Evolutionary conservation across 2,113 vertebrate genomes (phyloP).

Genomic region (Aegypius monachus): DNA sequence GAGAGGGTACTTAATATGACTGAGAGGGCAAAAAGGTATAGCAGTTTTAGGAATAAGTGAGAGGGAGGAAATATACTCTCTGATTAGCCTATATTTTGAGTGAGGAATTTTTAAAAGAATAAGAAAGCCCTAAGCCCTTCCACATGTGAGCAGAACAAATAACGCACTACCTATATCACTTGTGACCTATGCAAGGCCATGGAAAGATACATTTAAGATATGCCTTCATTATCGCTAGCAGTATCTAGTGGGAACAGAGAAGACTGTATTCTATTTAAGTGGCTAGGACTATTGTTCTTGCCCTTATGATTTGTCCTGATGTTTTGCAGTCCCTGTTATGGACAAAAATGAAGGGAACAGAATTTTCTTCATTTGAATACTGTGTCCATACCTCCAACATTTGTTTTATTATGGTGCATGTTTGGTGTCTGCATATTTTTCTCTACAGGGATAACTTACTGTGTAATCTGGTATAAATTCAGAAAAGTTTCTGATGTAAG

Average conservation of each 20-base stretch:
- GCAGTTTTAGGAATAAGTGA: background rate
- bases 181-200: background rate
- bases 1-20: background rate
- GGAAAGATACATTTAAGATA: background rate
- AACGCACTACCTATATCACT: background rate
- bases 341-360: background rate
- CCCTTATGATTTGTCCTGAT: background rate
- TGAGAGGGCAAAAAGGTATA: background rate
- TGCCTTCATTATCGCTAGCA: accelerated
- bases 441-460: background rate
- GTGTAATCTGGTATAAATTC: background rate
- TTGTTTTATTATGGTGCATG: background rate
- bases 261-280: background rate
- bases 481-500: background rate
- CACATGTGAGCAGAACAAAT: background rate
- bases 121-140: background rate
- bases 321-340: background rate
- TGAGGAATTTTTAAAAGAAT: background rate
- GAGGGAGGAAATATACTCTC: background rate
- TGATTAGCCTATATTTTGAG: background rate
- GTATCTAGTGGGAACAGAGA: background rate
- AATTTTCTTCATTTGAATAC: background rate
- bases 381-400: background rate
- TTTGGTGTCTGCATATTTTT: background rate
- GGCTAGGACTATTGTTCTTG: background rate